Conservation (phyloP, 2,888 invertebrate genomes). For the Agrilus cyanescens region DNA sequence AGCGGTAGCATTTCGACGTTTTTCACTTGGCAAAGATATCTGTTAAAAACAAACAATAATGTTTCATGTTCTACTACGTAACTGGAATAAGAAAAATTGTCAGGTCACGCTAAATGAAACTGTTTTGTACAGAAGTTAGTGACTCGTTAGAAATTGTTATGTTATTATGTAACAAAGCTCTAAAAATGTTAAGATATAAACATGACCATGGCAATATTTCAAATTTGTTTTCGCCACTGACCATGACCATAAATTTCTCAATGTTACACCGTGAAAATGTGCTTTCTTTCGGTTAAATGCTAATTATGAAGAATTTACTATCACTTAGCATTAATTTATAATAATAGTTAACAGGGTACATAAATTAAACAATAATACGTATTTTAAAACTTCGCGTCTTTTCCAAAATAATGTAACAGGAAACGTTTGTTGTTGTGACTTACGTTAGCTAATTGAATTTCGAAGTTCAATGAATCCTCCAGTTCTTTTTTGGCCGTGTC, state of each 20-base stretch:
- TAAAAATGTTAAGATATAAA: no score
- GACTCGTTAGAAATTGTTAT: no score
- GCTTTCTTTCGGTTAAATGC: no score
- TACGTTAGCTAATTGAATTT: slow-evolving; percentile 85
- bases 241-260: no score
- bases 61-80: background rate
- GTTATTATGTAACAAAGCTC: no score
- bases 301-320: no score
- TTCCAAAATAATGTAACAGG: background rate
- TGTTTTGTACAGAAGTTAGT: background rate
- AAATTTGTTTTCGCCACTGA: no score
- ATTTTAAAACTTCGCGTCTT: background rate
- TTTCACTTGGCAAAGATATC: slow-evolving; percentile 80
- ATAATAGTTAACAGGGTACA: background rate
- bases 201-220: no score
- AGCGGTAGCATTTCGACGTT: slow-evolving; percentile 78
- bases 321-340: no score
- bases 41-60: slow-evolving; percentile 29
- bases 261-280: no score
- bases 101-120: background rate
- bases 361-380: background rate
- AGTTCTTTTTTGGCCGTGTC: slow-evolving; percentile 57
- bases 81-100: background rate
- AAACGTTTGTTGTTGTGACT: slow-evolving; percentile 37
- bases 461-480: slow-evolving; percentile 71